Conservation (phyloP, 2,113 vertebrate genomes). For the Ammodramus savannarum region DNA sequence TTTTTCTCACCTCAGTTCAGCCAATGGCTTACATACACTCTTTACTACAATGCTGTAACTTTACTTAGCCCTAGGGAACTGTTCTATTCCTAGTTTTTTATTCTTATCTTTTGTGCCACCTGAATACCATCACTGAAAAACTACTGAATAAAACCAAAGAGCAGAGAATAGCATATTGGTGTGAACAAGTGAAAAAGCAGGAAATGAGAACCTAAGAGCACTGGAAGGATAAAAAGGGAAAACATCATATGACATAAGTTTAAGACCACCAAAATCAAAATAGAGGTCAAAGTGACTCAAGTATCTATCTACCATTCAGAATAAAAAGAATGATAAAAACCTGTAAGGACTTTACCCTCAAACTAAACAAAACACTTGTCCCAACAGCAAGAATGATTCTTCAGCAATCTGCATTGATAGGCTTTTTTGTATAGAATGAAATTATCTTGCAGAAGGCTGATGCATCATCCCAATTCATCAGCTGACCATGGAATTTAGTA, state of each 20-base stretch:
- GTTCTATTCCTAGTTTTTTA: neutral
- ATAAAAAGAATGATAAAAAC: neutral
- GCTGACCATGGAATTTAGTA: neutral
- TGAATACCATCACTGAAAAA: neutral
- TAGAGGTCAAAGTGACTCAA: neutral
- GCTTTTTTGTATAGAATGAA: neutral
- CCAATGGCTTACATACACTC: neutral
- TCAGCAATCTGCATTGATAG: neutral
- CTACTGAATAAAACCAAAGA: neutral
- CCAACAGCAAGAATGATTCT: neutral
- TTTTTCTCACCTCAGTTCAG: neutral
- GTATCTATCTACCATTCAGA: neutral
- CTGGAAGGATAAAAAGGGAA: neutral
- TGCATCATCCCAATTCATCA: neutral
- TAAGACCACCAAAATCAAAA: neutral
- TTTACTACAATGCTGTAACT: neutral
- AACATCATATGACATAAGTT: rapidly evolving
- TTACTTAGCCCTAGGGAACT: neutral
- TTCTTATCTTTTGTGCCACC: neutral
- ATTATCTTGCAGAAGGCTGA: neutral
- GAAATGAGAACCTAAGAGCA: neutral
- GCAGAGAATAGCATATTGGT: neutral
- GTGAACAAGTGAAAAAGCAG: neutral
- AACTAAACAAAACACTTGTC: neutral
- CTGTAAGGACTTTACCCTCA: neutral